Conservation (phyloP, 2,113 vertebrate species). For the Otus sunia region DNA sequence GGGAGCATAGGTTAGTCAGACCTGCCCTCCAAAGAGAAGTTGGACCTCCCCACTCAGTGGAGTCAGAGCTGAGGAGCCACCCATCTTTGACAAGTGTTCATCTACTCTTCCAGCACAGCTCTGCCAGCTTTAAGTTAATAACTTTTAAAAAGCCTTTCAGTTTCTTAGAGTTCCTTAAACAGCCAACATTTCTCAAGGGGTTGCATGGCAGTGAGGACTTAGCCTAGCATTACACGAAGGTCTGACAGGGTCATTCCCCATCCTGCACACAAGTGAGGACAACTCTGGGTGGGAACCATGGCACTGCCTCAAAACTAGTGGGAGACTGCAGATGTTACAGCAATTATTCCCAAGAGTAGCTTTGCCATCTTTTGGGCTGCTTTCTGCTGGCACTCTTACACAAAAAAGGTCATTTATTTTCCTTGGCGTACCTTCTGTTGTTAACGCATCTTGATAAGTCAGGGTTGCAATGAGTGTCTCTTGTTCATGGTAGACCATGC, state of each 20-base stretch:
- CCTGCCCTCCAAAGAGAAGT: background rate
- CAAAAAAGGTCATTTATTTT: background rate
- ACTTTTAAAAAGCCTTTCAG: background rate
- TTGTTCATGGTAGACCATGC: background rate
- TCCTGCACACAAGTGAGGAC: background rate
- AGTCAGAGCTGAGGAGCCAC: background rate
- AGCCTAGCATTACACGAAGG: accelerated
- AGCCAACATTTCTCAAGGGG: background rate
- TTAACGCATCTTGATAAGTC: background rate
- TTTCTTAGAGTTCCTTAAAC: background rate
- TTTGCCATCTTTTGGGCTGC: background rate
- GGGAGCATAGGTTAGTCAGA: background rate
- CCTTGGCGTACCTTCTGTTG: background rate
- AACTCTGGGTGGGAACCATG: background rate
- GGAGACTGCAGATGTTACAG: background rate
- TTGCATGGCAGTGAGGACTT: background rate
- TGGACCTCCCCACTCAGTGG: background rate
- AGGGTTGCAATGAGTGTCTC: background rate
- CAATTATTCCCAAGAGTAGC: background rate
- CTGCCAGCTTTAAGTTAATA: background rate
- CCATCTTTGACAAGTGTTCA: background rate
- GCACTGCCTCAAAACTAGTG: background rate
- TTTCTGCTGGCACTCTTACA: background rate
- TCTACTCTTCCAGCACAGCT: background rate
- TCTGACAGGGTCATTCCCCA: background rate